Evolutionary conservation across 2,113 vertebrate genomes (phyloP).

Genomic region (Ardeotis arabs): DNA sequence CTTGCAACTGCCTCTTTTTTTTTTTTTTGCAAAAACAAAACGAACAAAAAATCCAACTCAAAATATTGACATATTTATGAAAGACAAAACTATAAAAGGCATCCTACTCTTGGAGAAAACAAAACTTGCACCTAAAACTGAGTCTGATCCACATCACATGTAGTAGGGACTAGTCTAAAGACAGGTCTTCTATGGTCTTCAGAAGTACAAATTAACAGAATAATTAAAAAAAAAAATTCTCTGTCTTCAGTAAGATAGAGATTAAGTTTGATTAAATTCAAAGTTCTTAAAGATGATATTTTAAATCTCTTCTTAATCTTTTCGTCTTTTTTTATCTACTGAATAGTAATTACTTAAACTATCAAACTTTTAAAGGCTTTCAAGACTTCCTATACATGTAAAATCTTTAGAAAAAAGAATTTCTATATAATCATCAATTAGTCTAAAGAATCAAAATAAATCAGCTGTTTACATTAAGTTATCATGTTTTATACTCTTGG

Average conservation of each 20-base stretch:
- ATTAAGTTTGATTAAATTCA: background rate
- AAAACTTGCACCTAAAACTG: background rate
- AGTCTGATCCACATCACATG: background rate
- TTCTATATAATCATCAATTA: background rate
- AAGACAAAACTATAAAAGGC: background rate
- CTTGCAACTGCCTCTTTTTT: background rate
- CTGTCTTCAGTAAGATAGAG: background rate
- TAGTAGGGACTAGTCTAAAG: background rate
- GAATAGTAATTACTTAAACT: no score
- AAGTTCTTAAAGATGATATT: background rate
- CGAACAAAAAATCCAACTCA: rapidly evolving
- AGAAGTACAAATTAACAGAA: background rate
- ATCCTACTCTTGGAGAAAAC: background rate
- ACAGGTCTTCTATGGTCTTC: background rate
- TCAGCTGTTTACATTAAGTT: background rate
- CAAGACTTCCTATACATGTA: background rate
- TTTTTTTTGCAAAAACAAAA: background rate
- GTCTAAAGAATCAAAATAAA: background rate
- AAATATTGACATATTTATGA: background rate
- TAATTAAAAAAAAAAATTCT: background rate
- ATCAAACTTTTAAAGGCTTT: background rate
- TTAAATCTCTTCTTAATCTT: background rate
- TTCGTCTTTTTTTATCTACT: background rate
- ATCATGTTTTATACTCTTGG: background rate
- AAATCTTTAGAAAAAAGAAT: background rate